Evolutionary conservation across 2,797 vertebrate species (phyloP).

Genomic region (Galago senegalensis): DNA sequence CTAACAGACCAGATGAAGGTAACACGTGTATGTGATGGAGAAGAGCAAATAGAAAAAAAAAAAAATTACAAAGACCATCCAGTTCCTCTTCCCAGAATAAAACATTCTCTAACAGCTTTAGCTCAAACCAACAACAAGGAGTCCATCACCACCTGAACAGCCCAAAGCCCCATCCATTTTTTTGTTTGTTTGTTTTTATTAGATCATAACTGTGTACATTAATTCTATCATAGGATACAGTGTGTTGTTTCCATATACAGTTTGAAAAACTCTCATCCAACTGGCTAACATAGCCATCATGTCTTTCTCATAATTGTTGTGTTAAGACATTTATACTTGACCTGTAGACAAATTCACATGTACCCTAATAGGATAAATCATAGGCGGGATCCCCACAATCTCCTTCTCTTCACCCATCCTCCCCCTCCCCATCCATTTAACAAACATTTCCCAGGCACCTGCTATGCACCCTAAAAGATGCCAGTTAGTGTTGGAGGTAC

Average conservation of each 20-base stretch:
- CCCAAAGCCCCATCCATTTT: neutral
- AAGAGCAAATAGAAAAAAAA: neutral
- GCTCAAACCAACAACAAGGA: neutral
- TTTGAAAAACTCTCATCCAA: too few relatives aligned
- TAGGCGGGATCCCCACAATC: too few relatives aligned
- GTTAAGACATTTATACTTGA: too few relatives aligned
- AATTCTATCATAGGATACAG: too few relatives aligned
- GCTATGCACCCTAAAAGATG: neutral
- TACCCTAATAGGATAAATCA: too few relatives aligned
- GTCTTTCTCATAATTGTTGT: too few relatives aligned
- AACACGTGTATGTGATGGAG: neutral
- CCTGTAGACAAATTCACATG: too few relatives aligned
- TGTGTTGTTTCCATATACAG: too few relatives aligned
- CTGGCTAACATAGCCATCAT: too few relatives aligned
- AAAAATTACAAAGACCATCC: neutral
- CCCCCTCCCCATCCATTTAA: neutral
- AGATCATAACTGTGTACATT: too few relatives aligned
- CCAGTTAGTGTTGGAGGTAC: neutral
- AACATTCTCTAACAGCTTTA: slow-evolving; percentile 2
- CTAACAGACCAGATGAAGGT: neutral
- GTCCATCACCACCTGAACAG: neutral
- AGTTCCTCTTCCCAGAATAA: neutral
- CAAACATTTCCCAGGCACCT: neutral
- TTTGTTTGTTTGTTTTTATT: too few relatives aligned
- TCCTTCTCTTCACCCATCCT: too few relatives aligned